Conservation (phyloP, 1,140 invertebrate species). For the Schlechtendalia chinensis region DNA sequence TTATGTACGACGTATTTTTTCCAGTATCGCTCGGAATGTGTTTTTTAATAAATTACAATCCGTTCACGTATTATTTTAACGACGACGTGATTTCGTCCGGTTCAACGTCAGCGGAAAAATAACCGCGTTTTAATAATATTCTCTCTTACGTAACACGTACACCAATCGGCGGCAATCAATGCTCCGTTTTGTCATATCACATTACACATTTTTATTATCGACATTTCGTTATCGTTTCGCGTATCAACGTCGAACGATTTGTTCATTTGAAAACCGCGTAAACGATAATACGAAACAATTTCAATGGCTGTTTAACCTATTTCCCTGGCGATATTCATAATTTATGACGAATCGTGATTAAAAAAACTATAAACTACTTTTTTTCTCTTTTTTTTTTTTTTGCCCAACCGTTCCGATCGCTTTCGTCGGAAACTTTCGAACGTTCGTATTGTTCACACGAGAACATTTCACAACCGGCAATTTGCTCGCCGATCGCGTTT, state of each 20-base stretch:
- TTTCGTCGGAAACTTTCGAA: background rate
- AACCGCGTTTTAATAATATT: background rate
- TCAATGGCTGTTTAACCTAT: too few species aligned
- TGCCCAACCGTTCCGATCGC: too few species aligned
- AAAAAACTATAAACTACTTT: background rate
- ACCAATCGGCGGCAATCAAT: background rate
- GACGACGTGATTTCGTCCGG: background rate
- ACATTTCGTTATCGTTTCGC: too few species aligned
- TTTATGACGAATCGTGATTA: too few species aligned
- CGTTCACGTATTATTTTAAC: background rate
- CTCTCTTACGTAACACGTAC: background rate
- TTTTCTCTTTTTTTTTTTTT: too few species aligned
- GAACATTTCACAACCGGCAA: background rate
- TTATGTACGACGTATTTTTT: constrained; percentile 20
- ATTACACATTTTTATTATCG: too few species aligned
- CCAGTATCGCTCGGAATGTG: background rate
- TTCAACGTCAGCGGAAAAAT: background rate
- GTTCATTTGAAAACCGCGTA: too few species aligned
- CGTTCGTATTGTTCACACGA: background rate
- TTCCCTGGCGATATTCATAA: too few species aligned
- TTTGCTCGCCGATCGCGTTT: background rate
- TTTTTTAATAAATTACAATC: constrained; percentile 31
- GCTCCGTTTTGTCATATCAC: background rate
- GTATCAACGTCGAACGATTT: too few species aligned
- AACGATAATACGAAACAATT: too few species aligned